Evolutionary conservation across 2,797 vertebrate genomes (phyloP).

Genomic region (Neostethus bicornis): DNA sequence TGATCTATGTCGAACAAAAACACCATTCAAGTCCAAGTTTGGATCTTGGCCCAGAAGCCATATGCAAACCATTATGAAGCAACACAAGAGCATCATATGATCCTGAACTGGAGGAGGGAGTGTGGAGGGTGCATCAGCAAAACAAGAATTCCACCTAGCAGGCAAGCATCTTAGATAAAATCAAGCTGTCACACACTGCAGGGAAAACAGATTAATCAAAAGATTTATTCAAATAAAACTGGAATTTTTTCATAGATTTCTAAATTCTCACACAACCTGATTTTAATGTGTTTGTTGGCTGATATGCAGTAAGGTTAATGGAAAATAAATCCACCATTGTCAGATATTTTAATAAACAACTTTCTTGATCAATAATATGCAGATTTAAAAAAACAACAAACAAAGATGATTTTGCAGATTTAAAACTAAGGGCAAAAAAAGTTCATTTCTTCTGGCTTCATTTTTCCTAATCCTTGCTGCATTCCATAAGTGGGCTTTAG

Average conservation of each 20-base stretch:
- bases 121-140: conserved; percentile 46
- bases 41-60: conserved; percentile 67
- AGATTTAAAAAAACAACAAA: too few relatives aligned
- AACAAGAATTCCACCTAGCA: conserved; percentile 48
- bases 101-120: conserved; percentile 47
- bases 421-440: conserved; percentile 22
- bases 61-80: conserved; percentile 76
- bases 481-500: conserved; percentile 13
- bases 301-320: conserved; percentile 32
- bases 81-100: conserved; percentile 78
- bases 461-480: conserved; percentile 10
- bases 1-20: conserved; percentile 72
- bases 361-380: conserved; percentile 32
- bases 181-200: conserved; percentile 25
- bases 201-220: conserved; percentile 22
- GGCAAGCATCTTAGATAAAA: conserved; percentile 51
- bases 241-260: conserved; percentile 8
- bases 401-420: conserved; percentile 27
- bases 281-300: conserved; percentile 34
- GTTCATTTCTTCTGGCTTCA: neutral
- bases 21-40: conserved; percentile 73
- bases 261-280: conserved; percentile 21
- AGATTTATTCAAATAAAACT: conserved; percentile 15
- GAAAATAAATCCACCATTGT: conserved; percentile 21
- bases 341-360: conserved; percentile 19